Evolutionary conservation across 2,113 vertebrate genomes (phyloP), one percentile per base, ranked within the genome.

Genomic region (Petrocephalus microphthalmus): DNA sequence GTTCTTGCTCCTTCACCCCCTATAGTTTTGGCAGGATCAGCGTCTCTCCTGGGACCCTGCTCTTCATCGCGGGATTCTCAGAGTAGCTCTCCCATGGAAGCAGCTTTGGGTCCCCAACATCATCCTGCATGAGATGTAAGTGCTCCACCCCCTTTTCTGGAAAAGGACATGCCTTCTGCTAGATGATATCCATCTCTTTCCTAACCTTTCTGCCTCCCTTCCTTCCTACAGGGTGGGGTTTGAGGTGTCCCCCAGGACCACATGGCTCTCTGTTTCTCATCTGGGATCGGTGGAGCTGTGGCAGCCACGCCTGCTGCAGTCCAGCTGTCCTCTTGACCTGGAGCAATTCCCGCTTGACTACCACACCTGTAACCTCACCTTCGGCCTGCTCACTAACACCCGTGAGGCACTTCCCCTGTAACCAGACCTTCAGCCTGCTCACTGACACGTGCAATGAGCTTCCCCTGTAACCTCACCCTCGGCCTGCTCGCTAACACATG

Each of bases 331-430:
- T 10, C 90, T 90, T 1, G 84, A 90, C 86, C 83, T 90, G 17
- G 87, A 78, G 51, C 57, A 88, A 86, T 90, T 90, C 86, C 90
- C 90, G 0, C 82, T 89, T 53, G 90, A 90, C 86, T n/a, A 25
- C 19, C 90, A 89, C 74, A 89, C 86, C 86, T 89, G 88, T 83
- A 90, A 90, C 49, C 56, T 90, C 15, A 90, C 89, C n/a, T 90
- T 90, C 64, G 42, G 83, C 0, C 22, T 78, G 11, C 88, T 87
- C 49, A 22, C 86, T 85, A 88, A 90, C 88, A 89, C 60, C 52
- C 33, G 85, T 86, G 42, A 42, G 42, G 42, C 7, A 60, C 52
- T 10, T 37, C 17, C 25, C 13, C 4, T 51, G 11, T 25, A 17
- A 60, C n/a, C 20, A 25, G 45, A 51, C 60, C 25, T 20, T 25